Evolutionary conservation across 2,113 vertebrate species (phyloP), one percentile per base, ranked within the genome.

Genomic region (Sciurus niger): DNA sequence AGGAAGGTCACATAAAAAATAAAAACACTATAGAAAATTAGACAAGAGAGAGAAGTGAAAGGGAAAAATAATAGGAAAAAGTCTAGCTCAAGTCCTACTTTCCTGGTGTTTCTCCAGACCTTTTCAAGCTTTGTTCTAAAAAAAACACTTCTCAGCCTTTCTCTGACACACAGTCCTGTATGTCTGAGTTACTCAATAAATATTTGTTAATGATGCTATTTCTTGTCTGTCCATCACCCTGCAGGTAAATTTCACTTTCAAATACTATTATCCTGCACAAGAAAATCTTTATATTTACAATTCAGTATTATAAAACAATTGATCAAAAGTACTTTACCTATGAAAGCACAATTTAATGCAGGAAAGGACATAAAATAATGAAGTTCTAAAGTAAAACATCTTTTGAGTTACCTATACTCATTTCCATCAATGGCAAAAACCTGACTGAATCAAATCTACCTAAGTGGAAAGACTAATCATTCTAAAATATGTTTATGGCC

Each of bases 261-360:
- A 43, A 43, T 13, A 85, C 7, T 12, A 30, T 20, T 82, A 60
- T 83, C 60, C 25, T 25, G 53, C 37, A 32, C 24, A 89, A 84
- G 63, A 80, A 78, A 84, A 94, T 51, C 55, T 53, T 84, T 65
- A 22, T 86, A 37, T 73, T 84, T 93, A 67, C 10, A 96, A 70
- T 58, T 72, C 24, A 65, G n/a, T n/a, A 46, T 79, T 89, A 93
- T 79, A 43, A 91, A 94, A 74, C 5, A 28, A 84, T 93, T 91
- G n/a, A 46, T 88, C 28, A 28, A 90, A 55, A 94, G 1, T 6
- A 48, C 20, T 85, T 76, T 78, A 72, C 25, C 14, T 48, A 51
- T 88, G 63, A 84, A 88, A 73, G 77, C 18, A 90, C 20, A 96
- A 89, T 83, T 76, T 63, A 93, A 84, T 46, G 0, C 3, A 76